Evolutionary conservation across 2,888 invertebrate genomes (phyloP), one percentile per base, ranked within the genome.

Genomic region (Mythimna lalbum): DNA sequence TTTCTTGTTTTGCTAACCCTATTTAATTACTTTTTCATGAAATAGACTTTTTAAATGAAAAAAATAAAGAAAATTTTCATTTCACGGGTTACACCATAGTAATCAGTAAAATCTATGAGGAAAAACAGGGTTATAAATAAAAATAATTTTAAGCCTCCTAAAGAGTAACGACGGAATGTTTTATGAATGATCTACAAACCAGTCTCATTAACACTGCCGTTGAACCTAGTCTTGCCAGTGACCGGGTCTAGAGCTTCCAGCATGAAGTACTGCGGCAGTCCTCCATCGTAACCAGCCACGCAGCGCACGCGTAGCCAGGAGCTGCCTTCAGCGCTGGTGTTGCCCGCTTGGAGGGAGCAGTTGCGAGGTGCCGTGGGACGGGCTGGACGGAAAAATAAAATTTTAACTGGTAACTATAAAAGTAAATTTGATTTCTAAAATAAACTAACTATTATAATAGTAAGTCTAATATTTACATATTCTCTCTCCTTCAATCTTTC

Each of bases 271-370:
- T 99, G 99, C 55, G 98, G 98, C 72, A 99, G 96, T 0, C 99
- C 99, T 1, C 99, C 98, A 89, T 99, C 98, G 91, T 98, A 98
- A 57, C 98, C 99, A 0, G 98, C 97, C 73, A 98, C 97, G 92
- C 99, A 99, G 86, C 98, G 98, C 73, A 99, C 97, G 88, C 98
- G 98, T 88, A 99, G 94, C 96, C 96, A 93, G 56, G 85, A 90
- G 19, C 87, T 83, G 7, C 91, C 91, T 84, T 96, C 96, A 81
- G 94, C 90, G 88, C 96, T 93, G 89, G 95, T 91, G 84, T 94
- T 94, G 63, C 96, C 93, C 61, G 97, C 97, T 87, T 97, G 97
- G 56, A 98, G 96, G 33, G 98, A 98, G 93, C 99, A 99, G 95
- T 99, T 99, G 81, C 97, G 97, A 82, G 98, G 96, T 2, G 98